Percentiles rank a stretch among this genome's conserved stretches.
These are phyloP conservation scores for Dioctria linearis DNA, from an alignment of 2,888 invertebrate species.

Conservation along the genomic window DNA sequence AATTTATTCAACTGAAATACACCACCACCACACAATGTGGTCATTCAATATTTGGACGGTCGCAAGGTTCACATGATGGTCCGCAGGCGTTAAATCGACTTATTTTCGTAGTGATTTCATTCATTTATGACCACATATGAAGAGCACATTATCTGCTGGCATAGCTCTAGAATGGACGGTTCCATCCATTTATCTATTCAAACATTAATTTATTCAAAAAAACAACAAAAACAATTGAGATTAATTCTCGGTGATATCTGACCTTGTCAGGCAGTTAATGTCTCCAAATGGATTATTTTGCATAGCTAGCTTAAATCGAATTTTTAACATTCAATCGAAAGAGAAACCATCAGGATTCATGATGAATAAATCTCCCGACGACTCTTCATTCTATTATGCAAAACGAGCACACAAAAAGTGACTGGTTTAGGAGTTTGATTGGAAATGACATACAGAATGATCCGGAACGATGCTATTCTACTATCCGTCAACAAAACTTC, in stretches of 20 bases:
- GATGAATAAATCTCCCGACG: too few species aligned
- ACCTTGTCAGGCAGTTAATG: not conserved
- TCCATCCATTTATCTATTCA: not conserved
- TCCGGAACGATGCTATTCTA: not conserved
- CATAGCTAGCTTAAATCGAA: conserved; percentile 26
- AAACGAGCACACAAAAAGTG: conserved; percentile 13
- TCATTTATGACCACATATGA: conserved; percentile 8
- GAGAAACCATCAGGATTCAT: conserved; percentile 13
- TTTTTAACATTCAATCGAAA: conserved; percentile 9
- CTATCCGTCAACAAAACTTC: not conserved
- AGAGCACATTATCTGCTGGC: conserved; percentile 8
- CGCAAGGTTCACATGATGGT: not conserved
- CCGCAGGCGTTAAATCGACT: not conserved
- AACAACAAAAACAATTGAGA: not conserved
- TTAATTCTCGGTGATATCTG: not conserved
- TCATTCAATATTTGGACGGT: conserved; percentile 8
- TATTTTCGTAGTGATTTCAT: not conserved
- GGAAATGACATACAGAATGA: conserved; percentile 14
- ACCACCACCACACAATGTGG: conserved; percentile 1
- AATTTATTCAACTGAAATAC: conserved; percentile 26
- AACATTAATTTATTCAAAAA: not conserved
- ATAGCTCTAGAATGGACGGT: not conserved
- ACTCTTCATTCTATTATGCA: not conserved
- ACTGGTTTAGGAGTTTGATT: not conserved
- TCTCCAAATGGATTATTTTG: conserved; percentile 14